Base-by-base conservation (phyloP, 2,888 invertebrate genomes). In the Drosophila nr. fundita region DNA sequence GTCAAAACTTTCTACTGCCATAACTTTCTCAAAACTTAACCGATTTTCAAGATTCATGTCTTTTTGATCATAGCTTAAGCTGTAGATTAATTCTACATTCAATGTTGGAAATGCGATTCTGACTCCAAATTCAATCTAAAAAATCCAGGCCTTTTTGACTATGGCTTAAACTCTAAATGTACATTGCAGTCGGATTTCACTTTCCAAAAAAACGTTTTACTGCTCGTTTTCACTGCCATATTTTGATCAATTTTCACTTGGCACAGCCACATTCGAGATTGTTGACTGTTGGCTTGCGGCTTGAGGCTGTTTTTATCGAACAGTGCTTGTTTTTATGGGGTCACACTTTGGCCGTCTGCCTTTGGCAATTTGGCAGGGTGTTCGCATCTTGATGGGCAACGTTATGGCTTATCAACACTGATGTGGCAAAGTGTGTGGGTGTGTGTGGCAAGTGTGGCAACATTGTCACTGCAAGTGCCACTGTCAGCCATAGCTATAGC, bases 401-500 rank as follows among this genome's bases (percentile, higher is more conserved):
- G 15, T 21, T 58, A n/a, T 21, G 60, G 60, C 32, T 65, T 74
- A 73, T 74, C 67, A 67, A 24, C 36, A 24, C 24, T 32, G 29
- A 42, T 63, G 54, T 49, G 55, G 55, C 55, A 54, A 54, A 54
- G 34, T 53, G 34, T n/a, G 27, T 29, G 49, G 1, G 18, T 13
- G 21, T 42, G 40, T 42, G 40, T 32, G 32, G 32, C 32, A 70
- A 49, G 36, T 57, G 62, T 66, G 77, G 29, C 70, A 75, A 54
- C 13, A 55, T 55, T 49, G 50, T 48, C 49, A 45, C 58, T 72
- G 59, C 78, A 68, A 67, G 73, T 67, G 60, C 7, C 73, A 24
- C 42, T 54, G 64, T 29, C 34, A n/a, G 27, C 32, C 52, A 38
- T 21, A 21, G 53, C 48, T 38, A n/a, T 15, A 45, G 58, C 45